Conservation (phyloP, 2,888 invertebrate species). For the Bugula neritina region DNA sequence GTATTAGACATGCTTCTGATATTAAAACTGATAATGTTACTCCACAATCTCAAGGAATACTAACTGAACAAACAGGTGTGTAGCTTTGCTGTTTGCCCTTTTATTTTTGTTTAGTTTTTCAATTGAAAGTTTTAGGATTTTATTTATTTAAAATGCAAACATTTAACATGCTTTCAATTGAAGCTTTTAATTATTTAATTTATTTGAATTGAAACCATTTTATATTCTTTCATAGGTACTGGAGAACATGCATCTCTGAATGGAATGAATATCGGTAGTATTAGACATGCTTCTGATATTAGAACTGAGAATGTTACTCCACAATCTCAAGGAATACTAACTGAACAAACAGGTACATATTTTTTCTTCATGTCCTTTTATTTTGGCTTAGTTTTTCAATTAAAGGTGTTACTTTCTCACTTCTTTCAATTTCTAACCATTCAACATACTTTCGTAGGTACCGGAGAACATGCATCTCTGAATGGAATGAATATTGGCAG, state of each 20-base stretch:
- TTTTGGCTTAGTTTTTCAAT: too few species aligned
- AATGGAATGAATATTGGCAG: not conserved
- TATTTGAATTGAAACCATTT: not conserved
- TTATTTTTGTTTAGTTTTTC: too few species aligned
- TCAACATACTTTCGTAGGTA: slow-evolving; percentile 24
- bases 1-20: not conserved
- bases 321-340: not conserved
- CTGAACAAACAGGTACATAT: slow-evolving; percentile 26
- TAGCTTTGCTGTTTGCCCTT: too few species aligned
- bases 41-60: not conserved
- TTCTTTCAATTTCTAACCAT: not conserved
- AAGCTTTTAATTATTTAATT: not conserved
- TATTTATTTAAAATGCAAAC: too few species aligned
- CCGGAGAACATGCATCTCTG: slow-evolving; percentile 14
- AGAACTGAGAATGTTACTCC: not conserved
- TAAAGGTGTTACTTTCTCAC: too few species aligned
- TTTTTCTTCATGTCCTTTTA: too few species aligned
- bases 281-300: not conserved
- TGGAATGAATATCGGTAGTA: not conserved
- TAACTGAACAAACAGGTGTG: not conserved
- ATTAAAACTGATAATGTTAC: not conserved
- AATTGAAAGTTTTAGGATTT: not conserved
- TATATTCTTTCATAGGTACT: slow-evolving; percentile 29
- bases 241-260: slow-evolving; percentile 7
- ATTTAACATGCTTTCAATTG: not conserved